Evolutionary conservation across 2,888 invertebrate species (phyloP), one percentile per base, ranked within the genome.

Genomic region (Eledona agricola): DNA sequence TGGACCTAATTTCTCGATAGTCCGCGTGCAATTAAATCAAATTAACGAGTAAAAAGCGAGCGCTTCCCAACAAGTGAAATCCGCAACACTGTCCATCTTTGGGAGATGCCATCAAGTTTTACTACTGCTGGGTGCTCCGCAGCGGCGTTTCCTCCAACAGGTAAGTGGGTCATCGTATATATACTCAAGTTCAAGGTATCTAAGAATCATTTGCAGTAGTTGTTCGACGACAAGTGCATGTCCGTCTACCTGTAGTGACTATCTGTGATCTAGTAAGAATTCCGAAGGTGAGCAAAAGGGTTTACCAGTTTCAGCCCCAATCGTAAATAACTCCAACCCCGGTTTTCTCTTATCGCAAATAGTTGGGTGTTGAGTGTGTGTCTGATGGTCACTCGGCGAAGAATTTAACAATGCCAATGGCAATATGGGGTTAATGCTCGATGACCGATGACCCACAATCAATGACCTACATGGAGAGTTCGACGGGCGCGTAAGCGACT

Each of bases 161-260:
- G 72, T 72, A 88, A 84, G 86, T 88, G 84, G 88, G 88, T 88
- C 88, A 87, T 78, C 78, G 79, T 88, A 88, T 88, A 88, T 86
- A 88, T 82, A 83, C 80, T 80, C 85, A 88, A 88, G 88, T 88
- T 88, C 87, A 88, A 87, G 88, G 87, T 85, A 82, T 82, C 76
- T 70, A 79, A 80, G 73, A 81, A 79, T 63, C 73, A 77, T 74
- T 76, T 73, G 67, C 72, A 67, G 71, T 69, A 63, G 66, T 64
- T 65, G 65, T 67, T 64, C 65, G 64, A 63, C 55, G 55, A 59
- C 61, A 64, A 64, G 61, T 62, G 59, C 55, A 54, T 54, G 58
- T 58, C 42, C 42, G 32, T 22, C 58, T 58, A 59, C 57, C 55
- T 55, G 60, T 53, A 35, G 51, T 40, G 58, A 49, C 43, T 57